Base-by-base conservation (phyloP, 2,888 invertebrate species). In the Eupithecia centaureata region DNA sequence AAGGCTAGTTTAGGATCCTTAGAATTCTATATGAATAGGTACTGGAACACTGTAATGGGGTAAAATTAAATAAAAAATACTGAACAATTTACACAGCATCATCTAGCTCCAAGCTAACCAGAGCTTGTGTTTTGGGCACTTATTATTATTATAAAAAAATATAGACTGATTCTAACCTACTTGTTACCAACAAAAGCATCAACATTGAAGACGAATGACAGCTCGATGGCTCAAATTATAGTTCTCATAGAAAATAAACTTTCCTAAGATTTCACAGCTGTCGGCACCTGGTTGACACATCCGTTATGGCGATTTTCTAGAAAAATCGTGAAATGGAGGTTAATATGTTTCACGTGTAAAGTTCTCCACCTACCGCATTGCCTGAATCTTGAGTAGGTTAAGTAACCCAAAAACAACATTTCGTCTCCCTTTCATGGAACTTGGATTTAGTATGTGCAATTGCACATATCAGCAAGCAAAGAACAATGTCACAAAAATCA, bases 311-410 rank as follows among this genome's bases (percentile, higher is more conserved):
- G 15, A 54, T 54, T 54, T 54, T 30, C 1, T 30, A 54, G 54
- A 7, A 30, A 38, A 54, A 28, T 27, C 54, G 54, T 30, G 18
- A 63, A 56, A 63, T 63, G 22, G 8, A 67, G 63, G 63, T 60
- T 63, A 61, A 64, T 68, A 61, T 22, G 60, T 38, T 60, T 10
- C 10, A 57, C 18, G 27, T 22, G 30, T 33, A 58, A 58, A 25
- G 25, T 56, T 56, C 47, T 38, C n/a, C 30, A 30, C 54, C 28
- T 28, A 54, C 5, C n/a, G 54, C 54, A n/a, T n/a, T n/a, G n/a
- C n/a, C n/a, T 30, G 54, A 54, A 54, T 54, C 30, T 28, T n/a
- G n/a, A 56, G 28, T 30, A 54, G 27, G 54, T 38, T 10, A 38
- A 10, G 33, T 52, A 27, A 52, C 52, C 27, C 15, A 52, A 52